Conservation (phyloP, 2,113 vertebrate genomes). For the Eidolon helvum region DNA sequence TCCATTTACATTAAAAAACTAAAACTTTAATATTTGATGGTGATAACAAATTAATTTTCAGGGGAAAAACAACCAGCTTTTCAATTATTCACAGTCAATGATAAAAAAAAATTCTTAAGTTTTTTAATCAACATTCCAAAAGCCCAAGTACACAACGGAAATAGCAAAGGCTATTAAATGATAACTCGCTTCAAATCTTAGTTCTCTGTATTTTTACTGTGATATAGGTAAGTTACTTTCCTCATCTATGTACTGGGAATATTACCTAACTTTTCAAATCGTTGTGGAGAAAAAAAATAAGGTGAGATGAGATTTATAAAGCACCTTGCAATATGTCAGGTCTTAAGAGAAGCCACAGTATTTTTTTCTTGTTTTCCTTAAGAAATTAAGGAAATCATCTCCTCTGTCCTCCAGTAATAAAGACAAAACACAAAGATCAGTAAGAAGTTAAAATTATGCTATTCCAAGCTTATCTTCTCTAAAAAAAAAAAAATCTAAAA, state of each 20-base stretch:
- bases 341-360: not conserved
- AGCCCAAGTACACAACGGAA: not conserved
- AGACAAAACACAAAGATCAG: not conserved
- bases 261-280: not conserved
- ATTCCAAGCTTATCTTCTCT: not conserved
- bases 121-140: not conserved
- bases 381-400: not conserved
- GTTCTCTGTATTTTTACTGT: not conserved
- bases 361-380: not conserved
- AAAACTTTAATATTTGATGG: not conserved
- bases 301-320: not conserved
- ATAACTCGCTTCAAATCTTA: not conserved
- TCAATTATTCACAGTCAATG: not conserved
- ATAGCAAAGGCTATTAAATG: not conserved
- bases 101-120: not conserved
- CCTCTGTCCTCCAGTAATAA: not conserved
- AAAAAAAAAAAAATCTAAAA: not conserved
- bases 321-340: not conserved
- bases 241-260: not conserved
- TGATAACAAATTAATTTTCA: not conserved
- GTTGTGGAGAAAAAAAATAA: not conserved
- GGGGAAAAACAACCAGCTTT: not conserved
- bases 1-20: not conserved
- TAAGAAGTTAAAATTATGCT: not conserved
- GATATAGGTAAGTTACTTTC: not conserved